Percentiles rank a stretch among this genome's conserved stretches.
phyloP scores from a whole-genome alignment of 2,888 invertebrate genomes.

The Gandaritis pyraliata region DNA sequence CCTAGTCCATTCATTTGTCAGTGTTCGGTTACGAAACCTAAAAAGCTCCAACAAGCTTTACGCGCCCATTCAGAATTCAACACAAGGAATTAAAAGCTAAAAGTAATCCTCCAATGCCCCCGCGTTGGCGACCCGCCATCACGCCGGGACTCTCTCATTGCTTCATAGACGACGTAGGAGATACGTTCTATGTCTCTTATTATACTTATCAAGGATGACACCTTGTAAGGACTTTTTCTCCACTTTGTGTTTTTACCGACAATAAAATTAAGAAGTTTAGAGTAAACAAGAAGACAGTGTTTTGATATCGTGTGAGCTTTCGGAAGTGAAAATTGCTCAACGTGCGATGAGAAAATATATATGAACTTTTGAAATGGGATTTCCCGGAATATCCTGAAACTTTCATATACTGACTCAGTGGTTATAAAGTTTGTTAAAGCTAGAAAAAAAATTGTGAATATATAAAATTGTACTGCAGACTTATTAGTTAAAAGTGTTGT shows the following conservation, averaged over 20 bases:
- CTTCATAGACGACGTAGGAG: slow-evolving; percentile 9
- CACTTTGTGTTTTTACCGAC: too few relatives aligned
- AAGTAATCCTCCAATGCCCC: slow-evolving; percentile 24
- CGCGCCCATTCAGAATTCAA: slow-evolving; percentile 39
- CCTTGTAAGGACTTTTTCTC: background rate
- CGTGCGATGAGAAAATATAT: background rate
- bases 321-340: background rate
- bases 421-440: background rate
- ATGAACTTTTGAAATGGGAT: background rate
- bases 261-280: too few relatives aligned
- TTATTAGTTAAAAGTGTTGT: background rate
- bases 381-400: too few relatives aligned
- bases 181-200: slow-evolving; percentile 8
- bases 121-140: slow-evolving; percentile 32
- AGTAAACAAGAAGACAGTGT: too few relatives aligned
- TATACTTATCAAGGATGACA: background rate
- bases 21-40: background rate
- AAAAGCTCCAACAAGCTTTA: slow-evolving; percentile 27
- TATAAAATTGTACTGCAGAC: background rate
- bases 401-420: background rate
- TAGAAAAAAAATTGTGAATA: background rate
- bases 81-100: slow-evolving; percentile 23
- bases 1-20: background rate
- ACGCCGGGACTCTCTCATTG: slow-evolving; percentile 13
- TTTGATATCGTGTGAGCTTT: background rate